Evolutionary conservation across 2,888 invertebrate genomes (phyloP).

Genomic region (Drosophila meridionalis): DNA sequence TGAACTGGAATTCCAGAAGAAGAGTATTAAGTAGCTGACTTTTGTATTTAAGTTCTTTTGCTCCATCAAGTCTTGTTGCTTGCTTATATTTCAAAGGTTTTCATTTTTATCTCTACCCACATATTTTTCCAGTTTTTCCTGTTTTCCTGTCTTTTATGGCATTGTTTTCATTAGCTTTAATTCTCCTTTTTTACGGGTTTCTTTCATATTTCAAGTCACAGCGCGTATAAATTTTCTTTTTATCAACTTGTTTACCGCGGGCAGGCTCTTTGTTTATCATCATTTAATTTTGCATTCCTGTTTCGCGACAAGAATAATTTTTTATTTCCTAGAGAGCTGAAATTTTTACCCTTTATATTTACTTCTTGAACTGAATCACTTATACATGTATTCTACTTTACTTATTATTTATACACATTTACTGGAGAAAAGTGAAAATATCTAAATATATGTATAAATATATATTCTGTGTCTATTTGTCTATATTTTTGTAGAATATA

Average conservation of each 20-base stretch:
- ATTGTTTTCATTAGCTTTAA: conserved; percentile 2
- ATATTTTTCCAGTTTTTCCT: no score
- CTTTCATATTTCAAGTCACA: background rate
- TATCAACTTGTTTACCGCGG: background rate
- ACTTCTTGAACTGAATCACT: background rate
- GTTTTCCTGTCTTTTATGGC: background rate
- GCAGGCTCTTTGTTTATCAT: background rate
- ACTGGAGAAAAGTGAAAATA: background rate
- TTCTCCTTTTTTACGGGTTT: background rate
- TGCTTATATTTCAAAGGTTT: background rate
- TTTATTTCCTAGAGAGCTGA: background rate
- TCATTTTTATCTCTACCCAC: background rate
- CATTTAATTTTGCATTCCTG: conserved; percentile 26
- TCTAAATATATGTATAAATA: no score
- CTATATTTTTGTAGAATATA: no score
- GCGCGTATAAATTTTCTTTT: background rate
- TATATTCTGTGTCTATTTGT: no score
- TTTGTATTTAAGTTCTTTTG: background rate
- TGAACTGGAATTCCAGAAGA: background rate
- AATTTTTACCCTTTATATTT: background rate
- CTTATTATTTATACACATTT: no score
- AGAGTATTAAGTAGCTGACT: background rate
- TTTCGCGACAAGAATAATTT: background rate
- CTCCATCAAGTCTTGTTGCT: conserved; percentile 1
- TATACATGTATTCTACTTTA: no score